Percentiles rank a stretch among this genome's conserved stretches.
phyloP scores from a whole-genome alignment of 2,113 vertebrate species.

The Clarias batrachus region DNA sequence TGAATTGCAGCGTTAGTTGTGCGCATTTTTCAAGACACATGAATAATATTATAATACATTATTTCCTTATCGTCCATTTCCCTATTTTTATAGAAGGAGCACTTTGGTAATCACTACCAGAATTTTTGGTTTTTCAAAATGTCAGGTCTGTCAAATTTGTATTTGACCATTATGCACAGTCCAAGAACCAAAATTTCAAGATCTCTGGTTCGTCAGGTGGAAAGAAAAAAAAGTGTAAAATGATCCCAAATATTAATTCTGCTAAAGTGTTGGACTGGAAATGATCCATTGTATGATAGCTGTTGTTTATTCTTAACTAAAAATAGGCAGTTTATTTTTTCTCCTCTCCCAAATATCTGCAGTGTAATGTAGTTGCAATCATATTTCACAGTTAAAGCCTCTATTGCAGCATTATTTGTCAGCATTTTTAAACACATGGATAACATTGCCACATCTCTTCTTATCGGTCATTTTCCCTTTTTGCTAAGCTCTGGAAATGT shows the following conservation, averaged over 20 bases:
- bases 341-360: not conserved
- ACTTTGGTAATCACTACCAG: not conserved
- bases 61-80: not conserved
- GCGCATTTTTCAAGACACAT: not conserved
- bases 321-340: not conserved
- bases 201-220: not conserved
- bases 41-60: not conserved
- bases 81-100: not conserved
- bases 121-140: not conserved
- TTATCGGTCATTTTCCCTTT: not conserved
- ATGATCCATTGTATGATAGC: not conserved
- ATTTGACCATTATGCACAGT: not conserved
- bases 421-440: not conserved
- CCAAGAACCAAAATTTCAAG: not conserved
- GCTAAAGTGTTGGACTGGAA: not conserved
- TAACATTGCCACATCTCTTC: not conserved
- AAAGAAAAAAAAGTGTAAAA: not conserved
- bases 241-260: not conserved
- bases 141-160: not conserved
- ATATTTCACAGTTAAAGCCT: not conserved
- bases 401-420: slow-evolving; percentile 10
- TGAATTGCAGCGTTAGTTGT: not conserved
- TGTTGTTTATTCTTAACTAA: not conserved
- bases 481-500: not conserved
- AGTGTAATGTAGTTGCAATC: slow-evolving; percentile 17